Conservation (phyloP, 1,140 invertebrate species). For the Hypsibius dujardini region DNA sequence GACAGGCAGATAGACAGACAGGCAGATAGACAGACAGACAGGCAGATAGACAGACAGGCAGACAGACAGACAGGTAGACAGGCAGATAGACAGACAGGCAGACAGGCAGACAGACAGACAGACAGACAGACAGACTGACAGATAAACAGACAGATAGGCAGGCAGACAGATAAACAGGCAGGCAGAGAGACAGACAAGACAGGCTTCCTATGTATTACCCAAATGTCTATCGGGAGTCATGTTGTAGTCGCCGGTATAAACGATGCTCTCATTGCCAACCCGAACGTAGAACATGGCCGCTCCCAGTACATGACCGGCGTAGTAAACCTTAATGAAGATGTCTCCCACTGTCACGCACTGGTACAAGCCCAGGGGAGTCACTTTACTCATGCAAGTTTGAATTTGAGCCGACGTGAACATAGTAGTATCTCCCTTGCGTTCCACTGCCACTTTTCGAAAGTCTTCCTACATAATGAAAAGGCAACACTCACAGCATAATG, state of each 20-base stretch:
- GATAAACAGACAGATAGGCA: too few species aligned
- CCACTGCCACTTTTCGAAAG: slow-evolving; percentile 66
- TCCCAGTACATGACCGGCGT: slow-evolving; percentile 95
- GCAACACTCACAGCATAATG: slow-evolving; percentile 7
- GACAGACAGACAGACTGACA: too few species aligned
- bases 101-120: too few species aligned
- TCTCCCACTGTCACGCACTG: slow-evolving; percentile 64
- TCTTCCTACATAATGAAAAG: slow-evolving; percentile 38
- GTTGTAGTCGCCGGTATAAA: slow-evolving; percentile 95
- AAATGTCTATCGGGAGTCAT: slow-evolving; percentile 99
- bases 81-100: too few species aligned
- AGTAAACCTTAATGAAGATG: slow-evolving; percentile 78
- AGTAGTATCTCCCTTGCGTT: slow-evolving; percentile 90
- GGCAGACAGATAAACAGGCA: too few species aligned
- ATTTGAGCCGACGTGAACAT: slow-evolving; percentile 99
- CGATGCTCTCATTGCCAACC: slow-evolving; percentile 87
- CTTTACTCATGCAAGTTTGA: slow-evolving; percentile 99
- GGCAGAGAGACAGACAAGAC: too few species aligned
- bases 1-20: too few species aligned
- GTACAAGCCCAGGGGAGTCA: slow-evolving; percentile 85
- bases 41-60: too few species aligned
- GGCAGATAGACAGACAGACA: too few species aligned
- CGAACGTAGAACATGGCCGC: slow-evolving; percentile 96
- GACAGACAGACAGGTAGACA: too few species aligned
- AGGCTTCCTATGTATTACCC: slow-evolving; percentile 35